Base-by-base conservation (phyloP, 2,888 invertebrate species). In the Cryptocephalus primarius region DNA sequence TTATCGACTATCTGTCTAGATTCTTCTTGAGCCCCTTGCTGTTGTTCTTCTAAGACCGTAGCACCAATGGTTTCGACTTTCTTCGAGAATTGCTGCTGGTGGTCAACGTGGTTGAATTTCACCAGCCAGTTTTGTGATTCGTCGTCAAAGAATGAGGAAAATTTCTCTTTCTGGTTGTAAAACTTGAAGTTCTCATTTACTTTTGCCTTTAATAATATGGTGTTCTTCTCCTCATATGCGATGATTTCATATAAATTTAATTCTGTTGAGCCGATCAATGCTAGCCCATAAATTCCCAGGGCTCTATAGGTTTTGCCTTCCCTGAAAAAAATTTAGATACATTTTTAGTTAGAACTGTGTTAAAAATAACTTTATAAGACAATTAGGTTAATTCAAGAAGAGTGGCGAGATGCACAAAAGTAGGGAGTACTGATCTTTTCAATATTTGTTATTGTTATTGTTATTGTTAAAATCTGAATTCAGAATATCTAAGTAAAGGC, bases 221-320 rank as follows among this genome's bases (percentile, higher is more conserved):
- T 62, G 39, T 60, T 64, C 51, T 66, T 68, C 32, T 65, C 61
- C 55, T 65, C 67, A 49, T 70, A 70, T 39, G 65, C 48, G 33
- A 70, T 64, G 39, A 70, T 43, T 57, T 70, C 68, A 47, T 57
- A 60, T n/a, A 54, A 32, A 33, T 58, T 53, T 45, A 58, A 46
- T 22, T 52, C 40, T 41, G 55, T 49, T 41, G 60, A 58, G 9
- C 63, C 65, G 43, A 79, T 72, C 33, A 74, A 52, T 1, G 73
- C 74, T 43, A 73, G 55, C 13, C 73, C 74, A 48, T 70, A 66
- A 59, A 69, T 71, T 4, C 73, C 73, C 40, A 67, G 51, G 2
- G 57, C 44, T 11, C 55, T 57, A 44, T 66, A 65, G 36, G 60
- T 60, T 42, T 62, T 57, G 42, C 68, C 59, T 4, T 60, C 48